Base-by-base conservation (phyloP, 2,797 vertebrate genomes). In the Tadarida brasiliensis region DNA sequence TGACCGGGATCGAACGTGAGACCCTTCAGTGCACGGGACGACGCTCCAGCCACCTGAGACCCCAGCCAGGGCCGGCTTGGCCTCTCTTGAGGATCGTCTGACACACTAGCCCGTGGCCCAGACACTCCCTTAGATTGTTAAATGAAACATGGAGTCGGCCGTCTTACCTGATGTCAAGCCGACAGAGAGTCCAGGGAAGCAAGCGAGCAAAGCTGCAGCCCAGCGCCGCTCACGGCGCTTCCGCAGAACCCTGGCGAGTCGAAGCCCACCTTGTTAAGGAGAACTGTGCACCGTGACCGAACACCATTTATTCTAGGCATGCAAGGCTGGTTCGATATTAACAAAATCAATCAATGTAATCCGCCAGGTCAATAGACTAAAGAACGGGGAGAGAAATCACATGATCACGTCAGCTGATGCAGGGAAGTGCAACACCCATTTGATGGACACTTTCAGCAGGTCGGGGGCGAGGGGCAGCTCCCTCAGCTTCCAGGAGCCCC, bases 71-170 rank as follows among this genome's bases (percentile, higher is more conserved):
- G 39, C 39, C 39, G 39, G n/a, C n/a, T 19, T 17, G 33, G 67
- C 12, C 22, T 44, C 22, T 26, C 59, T 26, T 7, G 70, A 15
- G 5, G 39, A 7, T 14, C 3, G 7, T 14, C n/a, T 1, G 3
- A 22, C 0, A 6, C 17, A 1, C 70, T 3, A 8, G 24, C 35
- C 11, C 2, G 12, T 44, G 70, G 11, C 12, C 70, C 16, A 5
- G 70, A 44, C 39, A 15, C 39, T 3, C 22, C 7, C 35, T 22
- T 6, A 26, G 39, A 7, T 15, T 24, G 4, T 15, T 24, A 7
- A 24, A 39, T 70, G 3, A 70, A 22, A 70, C 11, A 44, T 14
- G 10, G 35, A 44, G 22, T 39, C 22, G 35, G 22, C 20, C 22
- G 68, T 70, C 17, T 70, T 22, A 11, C 9, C n/a, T n/a, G n/a